Base-by-base conservation (phyloP, 2,888 invertebrate species). In the Carcina quercana region DNA sequence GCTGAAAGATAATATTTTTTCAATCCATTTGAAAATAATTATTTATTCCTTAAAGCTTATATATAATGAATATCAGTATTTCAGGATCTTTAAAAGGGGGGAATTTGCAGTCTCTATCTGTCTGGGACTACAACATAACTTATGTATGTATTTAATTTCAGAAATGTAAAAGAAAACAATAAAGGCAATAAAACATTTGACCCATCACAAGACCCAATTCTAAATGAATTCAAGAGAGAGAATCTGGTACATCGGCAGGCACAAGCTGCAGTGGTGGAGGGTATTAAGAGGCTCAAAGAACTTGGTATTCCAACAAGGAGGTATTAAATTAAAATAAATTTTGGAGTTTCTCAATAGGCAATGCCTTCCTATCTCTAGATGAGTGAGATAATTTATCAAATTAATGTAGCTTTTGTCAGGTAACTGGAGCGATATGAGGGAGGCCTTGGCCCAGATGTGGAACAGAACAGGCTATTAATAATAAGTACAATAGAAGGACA, bases 161-260 rank as follows among this genome's bases (percentile, higher is more conserved):
- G 84, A 37, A 84, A 85, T 45, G 47, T 84, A 13, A 71, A 80
- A 53, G 76, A 90, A 48, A 92, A 92, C 36, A 91, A 88, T 35
- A 90, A 88, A 50, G 93, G 93, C 44, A 71, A 90, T 27, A 86
- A 86, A 7, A 85, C 86, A 31, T 86, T 88, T 47, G 76, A 86
- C 1, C 87, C 91, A 0, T 79, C 86, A 1, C 89, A 91, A 38
- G 94, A 95, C 68, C 93, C 93, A 0, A 88, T 94, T 0, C 67
- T 95, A 13, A 94, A 97, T 82, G 97, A 98, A 68, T 97, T 97
- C 56, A 93, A 93, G 62, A 83, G 97, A 19, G 98, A 98, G 79
- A 93, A 94, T 60, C 79, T 90, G 43, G 95, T 95, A 45, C 92
- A 95, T 54, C 85, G 95, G 13, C 95, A 95, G 69, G 95, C 94